Conservation (phyloP, 92 coral and sea anemone genomes). For the Montipora capitata region DNA sequence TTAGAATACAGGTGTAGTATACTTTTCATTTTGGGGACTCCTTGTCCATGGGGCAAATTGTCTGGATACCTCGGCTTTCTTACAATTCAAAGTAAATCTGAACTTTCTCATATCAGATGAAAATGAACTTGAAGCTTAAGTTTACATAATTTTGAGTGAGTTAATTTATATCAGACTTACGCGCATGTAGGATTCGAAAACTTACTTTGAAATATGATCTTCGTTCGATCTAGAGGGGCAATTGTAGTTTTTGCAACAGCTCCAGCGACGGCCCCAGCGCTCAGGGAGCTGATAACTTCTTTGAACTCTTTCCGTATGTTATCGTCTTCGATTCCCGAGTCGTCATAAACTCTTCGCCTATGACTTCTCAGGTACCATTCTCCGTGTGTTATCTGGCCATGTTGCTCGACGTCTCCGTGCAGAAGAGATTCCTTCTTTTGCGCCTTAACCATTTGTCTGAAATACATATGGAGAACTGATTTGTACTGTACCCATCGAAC, state of each 20-base stretch:
- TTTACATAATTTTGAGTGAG: too few relatives aligned
- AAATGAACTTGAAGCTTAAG: too few relatives aligned
- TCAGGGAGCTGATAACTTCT: conserved; percentile 92
- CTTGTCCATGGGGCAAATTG: too few relatives aligned
- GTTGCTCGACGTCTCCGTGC: conserved; percentile 91
- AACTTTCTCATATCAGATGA: too few relatives aligned
- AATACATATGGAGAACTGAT: neutral
- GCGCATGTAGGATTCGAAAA: neutral
- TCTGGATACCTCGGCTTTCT: too few relatives aligned
- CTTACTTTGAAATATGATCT: conserved; percentile 99
- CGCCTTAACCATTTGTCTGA: conserved; percentile 79
- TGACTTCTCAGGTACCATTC: conserved; percentile 92
- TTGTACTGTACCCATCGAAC: neutral
- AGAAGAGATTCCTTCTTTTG: conserved; percentile 67
- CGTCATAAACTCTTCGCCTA: conserved; percentile 67
- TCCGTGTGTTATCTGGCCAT: conserved; percentile 92
- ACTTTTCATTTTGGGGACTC: too few relatives aligned
- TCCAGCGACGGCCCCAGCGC: conserved; percentile 98
- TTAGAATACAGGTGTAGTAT: too few relatives aligned
- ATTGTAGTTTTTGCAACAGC: conserved; percentile 98
- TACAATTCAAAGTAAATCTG: too few relatives aligned
- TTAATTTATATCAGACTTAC: neutral
- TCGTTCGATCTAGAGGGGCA: conserved; percentile 98
- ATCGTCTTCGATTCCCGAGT: conserved; percentile 42
- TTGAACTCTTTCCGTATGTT: conserved; percentile 75